These are phyloP conservation scores for Saguinus imperator DNA, from an alignment of 2,113 vertebrate species.

Conservation along the genomic window DNA sequence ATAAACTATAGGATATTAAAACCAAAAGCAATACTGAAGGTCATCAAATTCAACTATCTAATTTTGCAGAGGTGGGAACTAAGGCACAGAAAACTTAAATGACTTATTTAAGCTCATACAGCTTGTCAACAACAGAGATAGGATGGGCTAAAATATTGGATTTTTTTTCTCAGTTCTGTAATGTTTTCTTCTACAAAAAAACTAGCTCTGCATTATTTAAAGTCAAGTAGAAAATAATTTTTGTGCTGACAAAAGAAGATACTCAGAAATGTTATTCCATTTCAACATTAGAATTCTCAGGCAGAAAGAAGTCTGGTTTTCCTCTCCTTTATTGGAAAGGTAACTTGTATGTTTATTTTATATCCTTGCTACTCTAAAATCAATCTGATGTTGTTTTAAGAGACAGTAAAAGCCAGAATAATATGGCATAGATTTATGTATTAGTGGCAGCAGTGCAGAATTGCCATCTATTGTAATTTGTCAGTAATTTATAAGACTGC, in stretches of 20 bases:
- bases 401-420: constrained; percentile 45
- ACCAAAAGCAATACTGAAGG: constrained; percentile 3
- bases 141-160: neutral
- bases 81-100: neutral
- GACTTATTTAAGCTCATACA: constrained; percentile 29
- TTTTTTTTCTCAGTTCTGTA: neutral
- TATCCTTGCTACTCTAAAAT: too few relatives aligned
- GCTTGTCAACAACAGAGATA: constrained; percentile 38
- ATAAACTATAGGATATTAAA: constrained; percentile 21
- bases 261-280: constrained; percentile 31
- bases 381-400: too few relatives aligned
- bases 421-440: constrained; percentile 64
- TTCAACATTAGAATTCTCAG: constrained; percentile 30
- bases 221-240: constrained; percentile 41
- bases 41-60: constrained; percentile 15
- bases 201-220: neutral
- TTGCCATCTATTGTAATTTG: constrained; percentile 37
- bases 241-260: constrained; percentile 35
- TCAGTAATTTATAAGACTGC: constrained; percentile 61
- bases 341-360: too few relatives aligned
- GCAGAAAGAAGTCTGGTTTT: constrained; percentile 40
- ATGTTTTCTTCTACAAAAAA: constrained; percentile 51
- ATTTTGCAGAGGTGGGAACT: constrained; percentile 26
- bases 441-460: neutral
- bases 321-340: constrained; percentile 48